Evolutionary conservation across 2,113 vertebrate species (phyloP), one percentile per base, ranked within the genome.

Genomic region (Pelecanus crispus): DNA sequence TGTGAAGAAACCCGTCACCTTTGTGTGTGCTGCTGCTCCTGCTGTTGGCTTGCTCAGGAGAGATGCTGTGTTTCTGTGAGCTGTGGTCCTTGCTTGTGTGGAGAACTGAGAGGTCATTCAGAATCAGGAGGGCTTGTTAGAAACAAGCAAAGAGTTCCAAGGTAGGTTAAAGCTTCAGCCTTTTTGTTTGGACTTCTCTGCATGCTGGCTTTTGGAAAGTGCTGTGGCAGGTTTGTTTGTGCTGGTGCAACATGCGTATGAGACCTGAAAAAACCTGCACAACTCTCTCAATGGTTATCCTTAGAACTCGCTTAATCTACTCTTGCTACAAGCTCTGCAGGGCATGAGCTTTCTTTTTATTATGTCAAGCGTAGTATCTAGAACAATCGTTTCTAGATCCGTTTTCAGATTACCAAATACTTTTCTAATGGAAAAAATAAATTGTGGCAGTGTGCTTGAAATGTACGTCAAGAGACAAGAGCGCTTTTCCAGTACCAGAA

Each of bases 251-350:
- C 80, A 24, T 1, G 22, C 45, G 63, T 49, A 3, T 4, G 28
- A 66, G 92, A 89, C 88, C 86, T 94, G 89, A 86, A 84, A 92
- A 82, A 96, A 95, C 80, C 83, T 75, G 94, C 40, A 83, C 25
- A 8, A 13, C 88, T 82, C 38, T 92, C 84, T 96, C 78, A 36
- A 17, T 0, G 1, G 17, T 63, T 78, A 62, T 70, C 80, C 38
- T 77, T 32, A 88, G 80, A 96, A 88, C 72, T 79, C 2, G 1
- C 40, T 67, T 88, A 31, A 86, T 77, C 86, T 71, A 12, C 40
- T 59, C 47, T 67, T 3, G 6, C 79, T 82, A 45, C 32, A 52
- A 88, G 58, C 49, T 94, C 87, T 96, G 70, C 92, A 82, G 89
- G 92, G 78, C 86, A 91, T 6, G 22, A 90, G 93, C 81, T 90